Percentiles rank a stretch among this genome's conserved stretches.
phyloP scores from a whole-genome alignment of 2,888 invertebrate species.

The Koerneria pararmatus region DNA sequence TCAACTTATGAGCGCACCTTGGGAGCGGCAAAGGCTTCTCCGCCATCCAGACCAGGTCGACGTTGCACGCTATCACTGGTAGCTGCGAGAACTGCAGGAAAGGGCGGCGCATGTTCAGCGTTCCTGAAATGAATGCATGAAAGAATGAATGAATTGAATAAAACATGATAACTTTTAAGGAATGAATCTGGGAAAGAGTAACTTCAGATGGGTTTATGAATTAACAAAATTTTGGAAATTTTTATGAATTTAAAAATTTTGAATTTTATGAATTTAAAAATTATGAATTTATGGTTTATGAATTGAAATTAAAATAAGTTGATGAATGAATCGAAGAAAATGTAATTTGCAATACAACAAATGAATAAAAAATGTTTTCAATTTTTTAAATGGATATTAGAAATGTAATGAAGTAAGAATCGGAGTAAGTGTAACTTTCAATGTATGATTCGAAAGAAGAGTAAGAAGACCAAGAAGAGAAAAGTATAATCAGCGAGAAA shows the following conservation, averaged over 20 bases:
- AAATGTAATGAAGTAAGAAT: no score
- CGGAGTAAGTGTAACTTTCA: no score
- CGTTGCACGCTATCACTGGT: constrained; percentile 71
- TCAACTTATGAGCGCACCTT: constrained; percentile 62
- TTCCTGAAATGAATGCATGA: constrained; percentile 38
- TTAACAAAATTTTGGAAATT: background rate
- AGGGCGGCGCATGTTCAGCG: constrained; percentile 13
- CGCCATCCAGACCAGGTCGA: constrained; percentile 71
- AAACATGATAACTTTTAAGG: constrained; percentile 4
- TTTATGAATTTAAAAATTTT: background rate
- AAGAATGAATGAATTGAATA: constrained; percentile 32
- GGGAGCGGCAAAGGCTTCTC: constrained; percentile 70
- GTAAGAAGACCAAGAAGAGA: no score
- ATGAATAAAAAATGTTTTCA: no score
- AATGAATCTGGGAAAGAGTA: background rate
- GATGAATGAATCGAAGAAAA: no score
- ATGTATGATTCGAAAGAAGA: no score
- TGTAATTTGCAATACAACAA: no score
- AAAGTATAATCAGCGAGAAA: no score
- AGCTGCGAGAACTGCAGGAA: constrained; percentile 68
- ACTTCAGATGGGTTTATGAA: background rate
- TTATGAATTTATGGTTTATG: no score
- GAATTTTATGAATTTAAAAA: background rate
- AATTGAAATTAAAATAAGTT: no score
- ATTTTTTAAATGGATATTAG: no score